These are phyloP conservation scores for Erpobdella octoculata DNA, from an alignment of 2,888 invertebrate species.

Conservation along the genomic window DNA sequence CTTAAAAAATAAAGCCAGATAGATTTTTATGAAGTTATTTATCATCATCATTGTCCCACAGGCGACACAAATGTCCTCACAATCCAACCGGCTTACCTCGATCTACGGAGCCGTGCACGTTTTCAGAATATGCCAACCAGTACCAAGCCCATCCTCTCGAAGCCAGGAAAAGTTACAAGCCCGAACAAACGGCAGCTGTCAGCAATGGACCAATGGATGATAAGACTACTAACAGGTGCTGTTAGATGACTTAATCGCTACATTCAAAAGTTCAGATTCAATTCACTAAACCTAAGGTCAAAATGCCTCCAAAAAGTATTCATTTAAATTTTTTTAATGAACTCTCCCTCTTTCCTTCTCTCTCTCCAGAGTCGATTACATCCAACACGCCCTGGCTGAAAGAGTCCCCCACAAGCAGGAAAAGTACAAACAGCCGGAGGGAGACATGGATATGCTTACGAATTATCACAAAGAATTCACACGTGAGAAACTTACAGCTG, in stretches of 20 bases:
- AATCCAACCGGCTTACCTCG: constrained; percentile 37
- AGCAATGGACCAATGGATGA: constrained; percentile 42
- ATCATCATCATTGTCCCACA: constrained; percentile 34
- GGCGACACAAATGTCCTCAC: constrained; percentile 49
- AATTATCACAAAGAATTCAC: constrained; percentile 49
- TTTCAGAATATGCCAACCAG: constrained; percentile 46
- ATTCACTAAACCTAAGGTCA: too few species aligned
- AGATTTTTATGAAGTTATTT: too few species aligned
- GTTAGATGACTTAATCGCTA: too few species aligned
- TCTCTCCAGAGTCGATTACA: constrained; percentile 46
- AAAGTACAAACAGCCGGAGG: constrained; percentile 44
- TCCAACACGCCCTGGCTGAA: constrained; percentile 42
- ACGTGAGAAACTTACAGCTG: constrained; percentile 39
- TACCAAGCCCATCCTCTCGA: constrained; percentile 45
- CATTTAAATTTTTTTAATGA: too few species aligned
- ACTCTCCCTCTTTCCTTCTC: too few species aligned
- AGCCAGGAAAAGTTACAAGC: constrained; percentile 43
- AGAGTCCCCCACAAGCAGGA: constrained; percentile 44
- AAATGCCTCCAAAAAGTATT: too few species aligned
- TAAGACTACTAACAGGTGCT: constrained; percentile 49
- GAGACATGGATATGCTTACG: constrained; percentile 46
- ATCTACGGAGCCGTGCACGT: constrained; percentile 39
- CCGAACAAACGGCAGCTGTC: constrained; percentile 39
- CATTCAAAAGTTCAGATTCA: too few species aligned
- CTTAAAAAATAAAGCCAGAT: not conserved